Base-by-base conservation (phyloP, 2,888 invertebrate genomes). In the Amblyjoppa fuscipennis region DNA sequence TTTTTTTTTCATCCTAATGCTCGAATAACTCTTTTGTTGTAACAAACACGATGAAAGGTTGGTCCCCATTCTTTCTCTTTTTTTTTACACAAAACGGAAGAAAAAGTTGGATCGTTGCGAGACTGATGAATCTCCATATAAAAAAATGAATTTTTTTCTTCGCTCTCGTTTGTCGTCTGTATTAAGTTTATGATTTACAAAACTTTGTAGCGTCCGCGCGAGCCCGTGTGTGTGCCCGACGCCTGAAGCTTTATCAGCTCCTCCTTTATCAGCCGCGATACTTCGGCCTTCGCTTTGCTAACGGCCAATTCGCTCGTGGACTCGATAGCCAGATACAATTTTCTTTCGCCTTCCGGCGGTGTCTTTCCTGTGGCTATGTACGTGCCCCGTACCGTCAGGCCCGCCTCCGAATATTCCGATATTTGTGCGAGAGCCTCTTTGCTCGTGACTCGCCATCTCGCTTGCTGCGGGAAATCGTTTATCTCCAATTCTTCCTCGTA, bases 401-500 rank as follows among this genome's bases (percentile, higher is more conserved):
- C 99, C 0, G 99, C 99, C 94, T 99, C 99, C 0, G 99, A 99
- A 94, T 99, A 99, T 94, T 99, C 99, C 71, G 99, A 98, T 91
- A 99, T 99, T 93, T 99, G 98, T 0, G 99, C 99, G 88, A 99
- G 95, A 5, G 99, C 99, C 95, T 99, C 99, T 96, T 98, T 99
- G 88, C 98, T 98, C 5, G 99, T 99, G 81, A 99, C 99, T 89
- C 99, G 96, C 99, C 99, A 99, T 83, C 99, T 96, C 0, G 99
- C 99, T 93, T 99, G 99, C 92, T 99, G 99, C 41, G 99, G 99
- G 95, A 99, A 99, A 94, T 99, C 99, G 93, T 99, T 99, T 92
- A 99, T 99, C 95, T 99, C 99, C 89, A 99, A 95, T 93, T 99
- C 99, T 90, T 99, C 99, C 94, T 99, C 99, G 94, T 99, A 99